These are phyloP conservation scores for Ochotona princeps DNA, from an alignment of 2,113 vertebrate species.

Conservation along the genomic window DNA sequence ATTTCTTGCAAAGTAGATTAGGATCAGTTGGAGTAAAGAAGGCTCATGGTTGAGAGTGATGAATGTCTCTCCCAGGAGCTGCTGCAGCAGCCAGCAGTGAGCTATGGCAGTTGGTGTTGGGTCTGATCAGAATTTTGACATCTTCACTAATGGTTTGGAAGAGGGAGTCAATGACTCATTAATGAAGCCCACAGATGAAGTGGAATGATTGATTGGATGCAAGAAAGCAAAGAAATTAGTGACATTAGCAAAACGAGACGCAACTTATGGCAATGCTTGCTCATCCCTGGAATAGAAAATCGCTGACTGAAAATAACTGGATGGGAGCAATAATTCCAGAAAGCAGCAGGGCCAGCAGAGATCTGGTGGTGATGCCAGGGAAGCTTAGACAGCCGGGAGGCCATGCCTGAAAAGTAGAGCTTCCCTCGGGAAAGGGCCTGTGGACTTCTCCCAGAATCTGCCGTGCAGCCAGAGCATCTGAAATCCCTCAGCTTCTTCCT, in stretches of 20 bases:
- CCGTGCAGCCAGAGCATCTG: not conserved
- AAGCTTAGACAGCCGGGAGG: not conserved
- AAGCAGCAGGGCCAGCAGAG: not conserved
- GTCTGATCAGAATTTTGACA: conserved; percentile 46
- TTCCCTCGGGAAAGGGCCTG: conserved; percentile 4
- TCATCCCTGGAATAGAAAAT: conserved; percentile 40
- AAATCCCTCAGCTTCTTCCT: not conserved
- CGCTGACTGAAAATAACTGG: conserved; percentile 39
- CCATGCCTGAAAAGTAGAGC: not conserved
- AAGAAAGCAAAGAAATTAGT: conserved; percentile 29
- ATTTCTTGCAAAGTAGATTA: conserved; percentile 38
- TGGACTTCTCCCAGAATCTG: not conserved
- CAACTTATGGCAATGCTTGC: not conserved
- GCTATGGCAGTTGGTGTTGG: not conserved
- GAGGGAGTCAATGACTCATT: conserved; percentile 1
- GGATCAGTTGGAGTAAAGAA: not conserved
- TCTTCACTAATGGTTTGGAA: conserved; percentile 28
- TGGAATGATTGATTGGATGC: not conserved
- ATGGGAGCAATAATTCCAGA: not conserved
- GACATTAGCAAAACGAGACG: not conserved
- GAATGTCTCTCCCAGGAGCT: not conserved
- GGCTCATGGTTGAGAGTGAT: not conserved
- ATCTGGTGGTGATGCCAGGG: not conserved
- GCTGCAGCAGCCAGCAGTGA: not conserved
- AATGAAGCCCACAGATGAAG: conserved; percentile 16